phyloP scores from a whole-genome alignment of 2,888 invertebrate species.

The Tricholauxania praeusta region DNA sequence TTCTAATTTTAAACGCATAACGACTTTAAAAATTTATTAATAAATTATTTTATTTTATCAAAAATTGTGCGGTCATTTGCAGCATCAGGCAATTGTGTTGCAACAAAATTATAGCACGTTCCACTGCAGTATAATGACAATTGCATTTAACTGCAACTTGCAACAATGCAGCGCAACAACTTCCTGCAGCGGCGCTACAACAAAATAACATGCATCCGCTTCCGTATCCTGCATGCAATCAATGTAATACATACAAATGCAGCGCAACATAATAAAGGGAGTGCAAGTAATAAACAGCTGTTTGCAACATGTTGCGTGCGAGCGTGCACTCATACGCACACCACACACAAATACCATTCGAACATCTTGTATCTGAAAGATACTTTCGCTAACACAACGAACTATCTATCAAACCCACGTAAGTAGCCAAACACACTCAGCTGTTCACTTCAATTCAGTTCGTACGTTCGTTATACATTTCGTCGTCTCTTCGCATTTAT shows the following conservation, averaged over 20 bases:
- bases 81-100: neutral
- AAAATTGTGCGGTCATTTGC: neutral
- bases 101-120: slow-evolving; percentile 1
- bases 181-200: slow-evolving; percentile 1
- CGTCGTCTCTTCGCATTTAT: too few species aligned
- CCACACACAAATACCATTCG: neutral
- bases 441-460: slow-evolving; percentile 1
- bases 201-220: slow-evolving; percentile 15
- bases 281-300: slow-evolving; percentile 4
- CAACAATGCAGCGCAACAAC: neutral
- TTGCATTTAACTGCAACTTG: neutral
- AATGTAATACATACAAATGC: neutral
- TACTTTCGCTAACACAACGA: neutral
- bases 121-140: neutral
- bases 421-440: neutral
- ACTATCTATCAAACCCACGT: neutral
- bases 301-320: slow-evolving; percentile 20
- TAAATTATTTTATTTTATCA: too few species aligned
- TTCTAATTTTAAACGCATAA: too few species aligned
- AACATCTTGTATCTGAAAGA: neutral
- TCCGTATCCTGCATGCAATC: slow-evolving; percentile 21
- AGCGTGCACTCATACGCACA: neutral
- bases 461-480: neutral
- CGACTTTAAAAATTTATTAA: too few species aligned
- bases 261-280: neutral